phyloP scores from a whole-genome alignment of 2,888 invertebrate genomes.

The Cheilosia grossa region DNA sequence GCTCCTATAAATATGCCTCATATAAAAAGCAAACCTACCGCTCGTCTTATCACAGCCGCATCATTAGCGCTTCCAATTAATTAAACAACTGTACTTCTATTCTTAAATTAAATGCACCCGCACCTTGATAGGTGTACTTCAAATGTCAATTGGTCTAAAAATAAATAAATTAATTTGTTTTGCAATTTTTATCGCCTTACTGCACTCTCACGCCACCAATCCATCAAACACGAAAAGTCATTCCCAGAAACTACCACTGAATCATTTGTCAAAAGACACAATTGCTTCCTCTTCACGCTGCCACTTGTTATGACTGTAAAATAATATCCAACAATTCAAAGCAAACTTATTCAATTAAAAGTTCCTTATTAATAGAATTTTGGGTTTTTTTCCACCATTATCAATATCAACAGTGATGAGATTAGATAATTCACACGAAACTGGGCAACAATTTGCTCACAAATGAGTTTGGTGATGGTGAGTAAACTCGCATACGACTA shows the following conservation, averaged over 20 bases:
- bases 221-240: not conserved
- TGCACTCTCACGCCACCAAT: not conserved
- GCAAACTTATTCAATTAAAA: slow-evolving; percentile 47
- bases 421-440: slow-evolving; percentile 44
- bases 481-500: slow-evolving; percentile 9
- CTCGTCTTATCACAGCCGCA: not conserved
- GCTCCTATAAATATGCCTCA: not conserved
- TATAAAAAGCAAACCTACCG: not conserved
- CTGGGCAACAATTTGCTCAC: slow-evolving; percentile 1
- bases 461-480: not conserved
- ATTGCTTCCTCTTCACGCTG: not conserved
- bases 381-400: slow-evolving; percentile 2
- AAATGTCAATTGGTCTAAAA: not conserved
- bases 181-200: not conserved
- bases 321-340: slow-evolving; percentile 6
- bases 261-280: slow-evolving; percentile 13
- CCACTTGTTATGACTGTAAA: slow-evolving; percentile 14
- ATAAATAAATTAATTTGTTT: not conserved
- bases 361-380: slow-evolving; percentile 45
- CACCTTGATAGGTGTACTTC: not conserved
- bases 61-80: not conserved
- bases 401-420: slow-evolving; percentile 13
- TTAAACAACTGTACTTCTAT: not conserved
- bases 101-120: not conserved
- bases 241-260: slow-evolving; percentile 4